Base-by-base conservation (phyloP, 2,888 invertebrate genomes). In the Junonia oenone region DNA sequence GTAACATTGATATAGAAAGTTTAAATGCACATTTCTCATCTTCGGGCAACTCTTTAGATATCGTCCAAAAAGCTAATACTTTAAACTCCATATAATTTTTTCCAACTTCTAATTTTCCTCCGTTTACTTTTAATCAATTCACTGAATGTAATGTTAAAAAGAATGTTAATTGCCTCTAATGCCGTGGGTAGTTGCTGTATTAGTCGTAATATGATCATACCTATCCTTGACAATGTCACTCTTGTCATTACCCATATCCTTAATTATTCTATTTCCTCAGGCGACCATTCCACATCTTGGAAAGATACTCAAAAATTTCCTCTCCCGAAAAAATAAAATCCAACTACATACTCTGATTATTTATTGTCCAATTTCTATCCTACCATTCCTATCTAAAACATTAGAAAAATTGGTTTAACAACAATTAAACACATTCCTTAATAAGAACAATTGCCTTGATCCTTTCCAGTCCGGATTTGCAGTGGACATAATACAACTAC, bases 361-460 rank as follows among this genome's bases (percentile, higher is more conserved):
- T 19, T 48, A 15, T 22, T 29, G 55, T 3, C 46, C 47, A n/a
- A 50, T 46, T 27, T 50, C n/a, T n/a, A n/a, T n/a, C n/a, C n/a
- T n/a, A n/a, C n/a, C n/a, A n/a, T n/a, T n/a, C n/a, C n/a, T n/a
- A 14, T 27, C 50, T 45, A 58, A 55, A 55, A 13, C 45, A 9
- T 35, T 58, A 2, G 58, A 58, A 43, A 29, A 40, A 17, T 1
- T 31, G 17, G 51, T 43, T 2, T 33, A 48, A 9, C 33, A 47
- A 15, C 35, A 58, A 45, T 14, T 54, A 1, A 47, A 54, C 1
- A 3, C 5, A 13, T 54, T 47, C 22, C 9, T 54, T 8, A 17
- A 14, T 11, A 45, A 38, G 0, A 1, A 51, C 11, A 54, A 47
- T 9, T 33, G 48, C 5, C 29, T 51, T 6, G 29, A n/a, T 22